phyloP scores from a whole-genome alignment of 2,797 vertebrate species.

The Hippoglossus hippoglossus region DNA sequence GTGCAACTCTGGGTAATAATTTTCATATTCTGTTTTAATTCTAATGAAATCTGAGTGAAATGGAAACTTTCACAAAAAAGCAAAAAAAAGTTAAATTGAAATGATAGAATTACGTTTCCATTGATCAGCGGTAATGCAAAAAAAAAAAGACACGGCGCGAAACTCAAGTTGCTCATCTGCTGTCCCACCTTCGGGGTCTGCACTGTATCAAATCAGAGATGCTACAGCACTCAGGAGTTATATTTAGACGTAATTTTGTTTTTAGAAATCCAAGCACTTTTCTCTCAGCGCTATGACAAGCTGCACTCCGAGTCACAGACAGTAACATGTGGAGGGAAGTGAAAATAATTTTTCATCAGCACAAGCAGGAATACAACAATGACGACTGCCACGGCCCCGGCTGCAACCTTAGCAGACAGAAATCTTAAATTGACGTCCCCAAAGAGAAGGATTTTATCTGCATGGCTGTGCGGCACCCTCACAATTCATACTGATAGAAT shows the following conservation, averaged over 20 bases:
- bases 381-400: constrained; percentile 29
- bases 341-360: constrained; percentile 62
- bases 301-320: constrained; percentile 22
- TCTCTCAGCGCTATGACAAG: constrained; percentile 46
- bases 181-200: constrained; percentile 31
- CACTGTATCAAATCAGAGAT: constrained; percentile 38
- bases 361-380: constrained; percentile 52
- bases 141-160: neutral
- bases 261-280: constrained; percentile 59
- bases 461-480: constrained; percentile 61
- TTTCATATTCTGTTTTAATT: neutral
- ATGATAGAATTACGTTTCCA: constrained; percentile 6
- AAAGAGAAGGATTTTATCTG: constrained; percentile 63
- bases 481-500: constrained; percentile 68
- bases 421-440: constrained; percentile 65
- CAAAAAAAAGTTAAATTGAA: constrained; percentile 2
- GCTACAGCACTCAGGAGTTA: constrained; percentile 37
- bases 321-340: constrained; percentile 38
- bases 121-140: constrained; percentile 16
- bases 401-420: constrained; percentile 58
- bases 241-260: constrained; percentile 56
- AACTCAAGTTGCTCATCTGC: constrained; percentile 1
- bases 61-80: neutral
- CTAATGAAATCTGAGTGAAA: neutral
- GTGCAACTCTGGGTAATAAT: neutral